Evolutionary conservation across 2,797 vertebrate genomes (phyloP).

Genomic region (Phaenicophaeus curvirostris): DNA sequence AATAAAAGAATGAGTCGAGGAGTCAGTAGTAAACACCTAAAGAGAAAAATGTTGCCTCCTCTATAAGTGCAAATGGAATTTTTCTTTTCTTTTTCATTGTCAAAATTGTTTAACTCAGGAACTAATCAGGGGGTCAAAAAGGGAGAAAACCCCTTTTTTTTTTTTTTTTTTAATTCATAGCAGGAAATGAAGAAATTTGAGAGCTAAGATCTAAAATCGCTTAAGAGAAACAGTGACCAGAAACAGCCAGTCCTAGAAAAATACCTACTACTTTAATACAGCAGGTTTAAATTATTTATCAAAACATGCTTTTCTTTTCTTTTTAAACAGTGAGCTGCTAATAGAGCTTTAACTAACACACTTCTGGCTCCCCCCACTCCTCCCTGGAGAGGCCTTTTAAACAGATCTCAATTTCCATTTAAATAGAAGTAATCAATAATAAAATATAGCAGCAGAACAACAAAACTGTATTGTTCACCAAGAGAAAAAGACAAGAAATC

Average conservation of each 20-base stretch:
- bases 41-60: background rate
- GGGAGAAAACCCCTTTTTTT: background rate
- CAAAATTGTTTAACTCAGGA: background rate
- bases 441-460: background rate
- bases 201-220: background rate
- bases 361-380: background rate
- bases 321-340: background rate
- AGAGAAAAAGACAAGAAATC: background rate
- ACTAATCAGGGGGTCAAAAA: background rate
- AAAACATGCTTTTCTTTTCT: background rate
- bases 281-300: background rate
- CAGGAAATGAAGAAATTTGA: background rate
- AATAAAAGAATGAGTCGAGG: background rate
- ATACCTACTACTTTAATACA: background rate
- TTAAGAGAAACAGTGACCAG: constrained; percentile 16
- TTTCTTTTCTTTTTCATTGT: background rate
- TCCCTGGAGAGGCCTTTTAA: background rate
- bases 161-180: background rate
- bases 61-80: background rate
- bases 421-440: constrained; percentile 25
- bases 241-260: background rate
- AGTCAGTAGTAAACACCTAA: background rate
- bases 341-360: background rate
- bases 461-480: background rate
- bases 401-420: constrained; percentile 3